phyloP scores from a whole-genome alignment of 1,140 invertebrate genomes.

The Proctacanthus coquilletti region DNA sequence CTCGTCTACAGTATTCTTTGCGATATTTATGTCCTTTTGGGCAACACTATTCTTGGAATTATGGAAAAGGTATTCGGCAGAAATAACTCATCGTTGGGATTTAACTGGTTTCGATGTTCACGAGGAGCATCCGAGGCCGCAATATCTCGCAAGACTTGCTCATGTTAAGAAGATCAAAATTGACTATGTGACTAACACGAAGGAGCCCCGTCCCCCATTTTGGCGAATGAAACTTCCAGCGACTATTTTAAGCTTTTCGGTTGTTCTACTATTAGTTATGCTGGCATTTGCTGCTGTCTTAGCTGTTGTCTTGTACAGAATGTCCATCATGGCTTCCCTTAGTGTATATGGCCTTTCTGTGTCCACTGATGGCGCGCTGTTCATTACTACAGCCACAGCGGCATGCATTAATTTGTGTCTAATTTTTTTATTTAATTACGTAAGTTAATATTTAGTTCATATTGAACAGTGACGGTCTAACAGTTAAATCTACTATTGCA shows the following conservation, averaged over 20 bases:
- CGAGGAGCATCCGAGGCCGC: slow-evolving; percentile 75
- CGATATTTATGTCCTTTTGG: slow-evolving; percentile 95
- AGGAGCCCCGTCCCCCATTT: slow-evolving; percentile 73
- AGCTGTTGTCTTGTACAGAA: slow-evolving; percentile 81
- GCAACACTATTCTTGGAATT: slow-evolving; percentile 78
- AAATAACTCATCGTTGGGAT: slow-evolving; percentile 85
- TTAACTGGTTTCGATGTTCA: slow-evolving; percentile 72
- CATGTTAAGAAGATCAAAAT: slow-evolving; percentile 47
- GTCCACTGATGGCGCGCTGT: slow-evolving; percentile 54
- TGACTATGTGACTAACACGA: slow-evolving; percentile 51
- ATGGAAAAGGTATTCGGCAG: slow-evolving; percentile 86
- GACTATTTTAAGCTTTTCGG: slow-evolving; percentile 66
- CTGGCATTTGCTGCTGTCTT: slow-evolving; percentile 75
- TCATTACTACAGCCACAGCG: slow-evolving; percentile 70
- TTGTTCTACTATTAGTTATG: slow-evolving; percentile 60
- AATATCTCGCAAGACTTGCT: slow-evolving; percentile 57
- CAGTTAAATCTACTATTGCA: no score
- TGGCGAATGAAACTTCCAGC: slow-evolving; percentile 75
- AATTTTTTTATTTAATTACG: slow-evolving; percentile 76
- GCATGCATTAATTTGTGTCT: slow-evolving; percentile 74
- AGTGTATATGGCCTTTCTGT: slow-evolving; percentile 42
- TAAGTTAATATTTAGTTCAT: slow-evolving; percentile 31
- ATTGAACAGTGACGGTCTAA: no score
- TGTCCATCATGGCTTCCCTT: slow-evolving; percentile 65
- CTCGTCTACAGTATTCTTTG: slow-evolving; percentile 81